These are phyloP conservation scores for Chlorops oryzae DNA, from an alignment of 1,140 invertebrate genomes.

Conservation along the genomic window DNA sequence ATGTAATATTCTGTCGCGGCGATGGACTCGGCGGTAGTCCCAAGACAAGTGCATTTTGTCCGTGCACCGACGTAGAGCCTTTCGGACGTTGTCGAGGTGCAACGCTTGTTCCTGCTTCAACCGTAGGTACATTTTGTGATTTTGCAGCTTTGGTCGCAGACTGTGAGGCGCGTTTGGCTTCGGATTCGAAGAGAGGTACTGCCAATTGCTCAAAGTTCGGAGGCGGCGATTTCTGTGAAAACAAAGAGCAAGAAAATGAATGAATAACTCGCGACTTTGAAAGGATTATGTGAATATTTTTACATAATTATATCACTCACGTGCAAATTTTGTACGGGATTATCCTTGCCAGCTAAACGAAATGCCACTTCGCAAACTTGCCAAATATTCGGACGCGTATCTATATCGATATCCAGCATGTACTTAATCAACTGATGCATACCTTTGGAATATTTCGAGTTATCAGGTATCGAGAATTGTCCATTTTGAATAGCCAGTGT, in stretches of 20 bases:
- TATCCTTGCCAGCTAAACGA: constrained; percentile 64
- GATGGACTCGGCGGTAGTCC: constrained; percentile 50
- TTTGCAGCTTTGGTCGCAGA: constrained; percentile 37
- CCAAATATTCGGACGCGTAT: constrained; percentile 80
- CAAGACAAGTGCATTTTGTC: constrained; percentile 48
- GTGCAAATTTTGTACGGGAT: constrained; percentile 77
- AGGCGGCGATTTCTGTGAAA: constrained; percentile 56
- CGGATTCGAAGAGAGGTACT: constrained; percentile 59
- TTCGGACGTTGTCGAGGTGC: constrained; percentile 80
- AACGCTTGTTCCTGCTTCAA: constrained; percentile 68
- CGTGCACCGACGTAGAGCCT: constrained; percentile 49
- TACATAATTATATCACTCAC: constrained; percentile 52
- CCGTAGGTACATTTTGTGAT: constrained; percentile 49
- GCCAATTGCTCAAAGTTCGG: constrained; percentile 62
- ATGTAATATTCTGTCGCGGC: constrained; percentile 43
- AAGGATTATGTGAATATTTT: neutral
- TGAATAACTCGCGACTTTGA: neutral
- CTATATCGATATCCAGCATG: constrained; percentile 78
- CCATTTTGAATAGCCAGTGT: constrained; percentile 89
- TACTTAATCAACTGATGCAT: constrained; percentile 63
- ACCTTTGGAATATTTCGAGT: constrained; percentile 65
- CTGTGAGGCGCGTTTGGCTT: constrained; percentile 55
- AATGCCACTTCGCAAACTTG: constrained; percentile 80
- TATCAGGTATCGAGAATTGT: constrained; percentile 81
- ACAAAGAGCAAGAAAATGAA: neutral